A percentile compares a stretch with the other conserved stretches of the same genome.
Evolutionary conservation across 2,113 vertebrate species (phyloP).

Genomic region (Aplodontia rufa): DNA sequence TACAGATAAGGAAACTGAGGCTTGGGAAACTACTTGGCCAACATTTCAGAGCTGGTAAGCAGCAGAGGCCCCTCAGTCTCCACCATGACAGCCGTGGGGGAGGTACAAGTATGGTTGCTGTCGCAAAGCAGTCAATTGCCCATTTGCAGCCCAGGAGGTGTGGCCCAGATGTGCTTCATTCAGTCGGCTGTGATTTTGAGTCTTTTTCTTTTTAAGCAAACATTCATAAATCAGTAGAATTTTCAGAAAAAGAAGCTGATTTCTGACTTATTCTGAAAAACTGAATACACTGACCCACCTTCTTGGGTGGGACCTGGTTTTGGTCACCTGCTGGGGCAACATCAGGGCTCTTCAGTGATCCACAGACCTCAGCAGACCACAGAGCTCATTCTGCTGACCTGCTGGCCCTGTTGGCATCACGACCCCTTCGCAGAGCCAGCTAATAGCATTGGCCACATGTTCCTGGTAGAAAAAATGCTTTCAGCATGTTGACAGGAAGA

Average conservation of each 20-base stretch:
- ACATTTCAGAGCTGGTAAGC: neutral
- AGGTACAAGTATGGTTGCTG: neutral
- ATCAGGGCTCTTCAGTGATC: neutral
- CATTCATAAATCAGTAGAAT: conserved; percentile 19
- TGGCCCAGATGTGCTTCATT: conserved; percentile 22
- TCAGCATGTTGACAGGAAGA: neutral
- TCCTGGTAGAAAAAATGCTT: neutral
- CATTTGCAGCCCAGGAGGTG: neutral
- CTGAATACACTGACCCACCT: neutral
- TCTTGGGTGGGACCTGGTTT: neutral
- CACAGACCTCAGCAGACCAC: no score
- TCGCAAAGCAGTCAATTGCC: neutral
- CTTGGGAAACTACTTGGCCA: neutral
- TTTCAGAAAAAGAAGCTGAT: conserved; percentile 35
- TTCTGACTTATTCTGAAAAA: conserved; percentile 3
- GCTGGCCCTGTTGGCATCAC: neutral
- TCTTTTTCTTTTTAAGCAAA: conserved; percentile 3
- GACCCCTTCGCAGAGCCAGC: neutral
- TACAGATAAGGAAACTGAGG: neutral
- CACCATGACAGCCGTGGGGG: neutral
- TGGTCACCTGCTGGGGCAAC: neutral
- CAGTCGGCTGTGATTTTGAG: neutral
- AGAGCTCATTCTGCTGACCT: no score
- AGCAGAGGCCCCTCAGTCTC: neutral
- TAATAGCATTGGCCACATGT: neutral